Evolutionary conservation across 2,888 invertebrate species (phyloP), one percentile per base, ranked within the genome.

Genomic region (Eueremaeus valkanovi): DNA sequence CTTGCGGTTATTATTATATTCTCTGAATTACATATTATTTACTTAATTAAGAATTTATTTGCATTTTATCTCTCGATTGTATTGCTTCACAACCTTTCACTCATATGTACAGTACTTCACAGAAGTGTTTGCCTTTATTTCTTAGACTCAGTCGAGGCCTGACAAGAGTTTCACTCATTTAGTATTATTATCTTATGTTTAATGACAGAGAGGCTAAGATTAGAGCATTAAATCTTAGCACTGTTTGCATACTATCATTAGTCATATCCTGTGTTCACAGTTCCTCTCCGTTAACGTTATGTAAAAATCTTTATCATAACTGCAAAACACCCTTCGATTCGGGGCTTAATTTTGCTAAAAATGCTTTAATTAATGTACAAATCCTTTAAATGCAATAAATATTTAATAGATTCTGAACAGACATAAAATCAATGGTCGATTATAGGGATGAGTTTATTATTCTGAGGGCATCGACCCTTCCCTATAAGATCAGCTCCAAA

Each of bases 151-250:
- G 29, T 58, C 18, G 58, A 58, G 58, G 58, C 29, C 58, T 58
- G 29, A 58, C 58, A 58, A 58, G 58, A 18, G 58, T 58, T 58
- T 16, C 31, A 58, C 58, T 58, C 58, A 31, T 58, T 58, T 58
- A 3, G 29, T 58, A 13, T n/a, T 40, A 31, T 66, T 66, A 66
- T 66, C 66, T 36, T 18, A 42, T 45, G 24, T 45, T 45, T 24
- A 40, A 42, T 70, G 70, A 70, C 36, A 70, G 29, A 70, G n/a
- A 29, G 70, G 70, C 27, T 45, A 70, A 70, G 40, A 70, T 70
- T 45, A 70, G 27, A 36, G 24, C 27, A 40, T 21, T 40, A 70
- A 70, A 21, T 36, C 36, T 70, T 70, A n/a, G 1, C 24, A 16
- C 45, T 70, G 24, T 40, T 45, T 70, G 45, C 70, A 70, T 42